These are phyloP conservation scores for Leptinotarsa defecta DNA, from an alignment of 1,140 invertebrate species.

Conservation along the genomic window DNA sequence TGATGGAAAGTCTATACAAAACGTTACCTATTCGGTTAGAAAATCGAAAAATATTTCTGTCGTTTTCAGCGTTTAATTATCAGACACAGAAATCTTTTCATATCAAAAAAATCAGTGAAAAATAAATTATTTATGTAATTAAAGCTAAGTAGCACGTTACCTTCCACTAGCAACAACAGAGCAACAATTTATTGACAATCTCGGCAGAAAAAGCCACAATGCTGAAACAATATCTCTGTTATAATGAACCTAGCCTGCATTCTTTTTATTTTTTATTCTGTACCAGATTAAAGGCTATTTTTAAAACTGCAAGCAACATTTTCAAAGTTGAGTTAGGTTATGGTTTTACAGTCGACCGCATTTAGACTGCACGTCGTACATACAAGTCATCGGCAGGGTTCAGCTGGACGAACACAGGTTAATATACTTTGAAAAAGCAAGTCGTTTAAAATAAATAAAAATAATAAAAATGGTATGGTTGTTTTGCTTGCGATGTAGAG, in stretches of 20 bases:
- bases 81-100: too few species aligned
- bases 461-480: constrained; percentile 42
- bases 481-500: constrained; percentile 38
- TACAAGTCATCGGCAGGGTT: constrained; percentile 29
- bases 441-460: constrained; percentile 53
- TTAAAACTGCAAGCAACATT: constrained; percentile 53
- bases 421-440: constrained; percentile 54
- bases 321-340: constrained; percentile 53
- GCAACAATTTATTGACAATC: constrained; percentile 13
- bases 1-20: too few species aligned
- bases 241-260: constrained; percentile 27
- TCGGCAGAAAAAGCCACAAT: constrained; percentile 14
- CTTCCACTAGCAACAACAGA: constrained; percentile 5
- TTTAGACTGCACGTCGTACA: constrained; percentile 27
- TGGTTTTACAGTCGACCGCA: constrained; percentile 47
- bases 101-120: neutral
- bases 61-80: too few species aligned
- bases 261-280: constrained; percentile 40
- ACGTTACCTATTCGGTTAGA: too few species aligned
- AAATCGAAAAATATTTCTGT: too few species aligned
- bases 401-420: constrained; percentile 42
- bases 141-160: neutral
- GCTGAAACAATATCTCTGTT: constrained; percentile 31
- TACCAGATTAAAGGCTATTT: constrained; percentile 52
- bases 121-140: constrained; percentile 9